Base-by-base conservation (phyloP, 2,888 invertebrate genomes). In the Macrophya annulata region DNA sequence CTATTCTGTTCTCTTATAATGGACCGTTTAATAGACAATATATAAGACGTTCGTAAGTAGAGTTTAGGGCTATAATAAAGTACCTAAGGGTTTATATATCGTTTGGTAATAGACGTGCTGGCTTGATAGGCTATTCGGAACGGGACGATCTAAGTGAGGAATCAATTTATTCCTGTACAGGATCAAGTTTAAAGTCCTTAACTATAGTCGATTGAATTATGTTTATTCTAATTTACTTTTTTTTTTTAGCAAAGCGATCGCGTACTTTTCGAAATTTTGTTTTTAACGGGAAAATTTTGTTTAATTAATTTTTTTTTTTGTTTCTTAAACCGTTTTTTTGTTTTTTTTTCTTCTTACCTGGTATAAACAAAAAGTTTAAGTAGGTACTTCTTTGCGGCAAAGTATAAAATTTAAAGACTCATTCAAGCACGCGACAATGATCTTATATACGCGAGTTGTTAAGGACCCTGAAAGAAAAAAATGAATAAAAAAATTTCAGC, bases 391-490 rank as follows among this genome's bases (percentile, higher is more conserved):
- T 0, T 65, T 21, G 68, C 31, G 31, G 31, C 5, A 68, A 68
- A 37, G 25, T 1, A 17, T 1, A 17, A 68, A 68, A 68, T 37
- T 68, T 8, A 5, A 68, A 15, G 68, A 68, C 17, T n/a, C n/a
- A 68, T 37, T 68, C 37, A 31, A 68, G 17, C 68, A 68, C 68
- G 68, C 68, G 68, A 68, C 68, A 68, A 68, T 68, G 68, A 68
- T 31, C 68, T 37, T 68, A n/a, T n/a, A n/a, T n/a, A n/a, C n/a
- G 31, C 31, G 17, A 17, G 37, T 68, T 68, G 6, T 68, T 15
- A 8, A 68, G 17, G 1, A 1, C 37, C 68, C 4, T 55, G 17
- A 31, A 3, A 31, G 3, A 31, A 31, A 31, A 31, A 31, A 31
- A 31, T 2, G 3, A 31, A 31, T n/a, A 31, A 31, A 31, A 31